Conservation (phyloP, 30 jellyfish, hydroid and myxozoan genomes). For the Pseudorhiza aurosa region DNA sequence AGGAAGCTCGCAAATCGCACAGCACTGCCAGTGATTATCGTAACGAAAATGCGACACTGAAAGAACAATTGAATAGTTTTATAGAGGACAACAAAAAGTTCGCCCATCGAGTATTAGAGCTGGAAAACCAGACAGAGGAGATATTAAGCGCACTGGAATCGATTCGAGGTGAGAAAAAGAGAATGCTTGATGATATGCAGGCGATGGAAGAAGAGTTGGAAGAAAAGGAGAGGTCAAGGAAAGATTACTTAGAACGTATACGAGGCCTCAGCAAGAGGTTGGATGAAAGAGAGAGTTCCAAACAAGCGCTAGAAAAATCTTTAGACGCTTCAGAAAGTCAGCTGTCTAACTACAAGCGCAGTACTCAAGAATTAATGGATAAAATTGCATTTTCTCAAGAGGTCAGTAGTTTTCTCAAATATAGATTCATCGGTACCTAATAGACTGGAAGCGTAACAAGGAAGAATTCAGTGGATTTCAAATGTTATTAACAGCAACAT, state of each 20-base stretch:
- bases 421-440: too few relatives aligned
- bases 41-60: conserved; percentile 54
- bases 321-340: conserved; percentile 56
- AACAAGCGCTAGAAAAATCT: conserved; percentile 49
- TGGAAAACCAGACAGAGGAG: conserved; percentile 77
- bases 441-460: too few relatives aligned
- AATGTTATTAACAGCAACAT: too few relatives aligned
- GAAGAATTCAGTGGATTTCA: too few relatives aligned
- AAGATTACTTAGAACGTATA: conserved; percentile 4
- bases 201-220: conserved; percentile 46
- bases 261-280: conserved; percentile 45
- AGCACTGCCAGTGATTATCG: conserved; percentile 31
- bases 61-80: conserved; percentile 68
- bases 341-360: conserved; percentile 44
- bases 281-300: conserved; percentile 47
- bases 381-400: conserved; percentile 57
- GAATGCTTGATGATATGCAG: conserved; percentile 53
- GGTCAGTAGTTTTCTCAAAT: neutral
- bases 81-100: conserved; percentile 83
- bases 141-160: conserved; percentile 58
- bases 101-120: conserved; percentile 80
- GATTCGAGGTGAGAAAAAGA: conserved; percentile 50
- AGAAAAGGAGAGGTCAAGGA: conserved; percentile 32
- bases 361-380: conserved; percentile 62
- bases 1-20: conserved; percentile 32